These are phyloP conservation scores for Myanophis thanlyinensis DNA, from an alignment of 2,113 vertebrate species.

Conservation along the genomic window DNA sequence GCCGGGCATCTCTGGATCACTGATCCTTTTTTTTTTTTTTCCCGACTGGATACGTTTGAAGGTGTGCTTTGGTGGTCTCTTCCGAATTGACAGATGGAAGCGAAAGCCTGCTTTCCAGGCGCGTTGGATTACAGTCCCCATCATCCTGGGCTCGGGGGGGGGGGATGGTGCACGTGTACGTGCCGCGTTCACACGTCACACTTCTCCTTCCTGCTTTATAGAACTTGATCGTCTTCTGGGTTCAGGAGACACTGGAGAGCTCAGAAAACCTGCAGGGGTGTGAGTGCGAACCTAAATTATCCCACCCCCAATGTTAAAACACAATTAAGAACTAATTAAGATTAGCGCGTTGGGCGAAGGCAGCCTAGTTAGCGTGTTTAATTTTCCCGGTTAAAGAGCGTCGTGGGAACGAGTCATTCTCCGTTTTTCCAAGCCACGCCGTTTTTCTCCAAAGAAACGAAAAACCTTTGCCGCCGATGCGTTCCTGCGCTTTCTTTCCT, in stretches of 20 bases:
- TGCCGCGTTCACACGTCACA: not conserved
- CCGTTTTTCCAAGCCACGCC: not conserved
- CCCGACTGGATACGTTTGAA: not conserved
- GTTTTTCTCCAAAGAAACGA: not conserved
- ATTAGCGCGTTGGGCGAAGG: not conserved
- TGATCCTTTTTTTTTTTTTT: not conserved
- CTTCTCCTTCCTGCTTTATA: not conserved
- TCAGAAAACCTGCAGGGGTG: not conserved
- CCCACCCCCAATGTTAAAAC: not conserved
- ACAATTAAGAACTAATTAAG: not conserved
- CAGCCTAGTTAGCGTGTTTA: not conserved
- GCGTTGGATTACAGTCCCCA: not conserved
- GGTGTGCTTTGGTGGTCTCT: not conserved
- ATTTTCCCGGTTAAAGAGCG: not conserved
- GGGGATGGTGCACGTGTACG: not conserved
- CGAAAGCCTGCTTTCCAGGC: not conserved
- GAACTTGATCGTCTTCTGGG: not conserved
- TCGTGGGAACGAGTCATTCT: not conserved
- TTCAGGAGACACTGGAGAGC: not conserved
- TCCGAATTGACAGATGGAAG: not conserved
- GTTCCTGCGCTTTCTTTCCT: too few species aligned
- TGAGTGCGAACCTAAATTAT: too few species aligned
- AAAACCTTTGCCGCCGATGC: not conserved
- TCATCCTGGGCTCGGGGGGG: not conserved
- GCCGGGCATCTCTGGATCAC: not conserved